Percentiles rank a stretch among this genome's conserved stretches.
Conservation (phyloP, 2,888 invertebrate genomes). For the Dicranocentrus wangi region DNA sequence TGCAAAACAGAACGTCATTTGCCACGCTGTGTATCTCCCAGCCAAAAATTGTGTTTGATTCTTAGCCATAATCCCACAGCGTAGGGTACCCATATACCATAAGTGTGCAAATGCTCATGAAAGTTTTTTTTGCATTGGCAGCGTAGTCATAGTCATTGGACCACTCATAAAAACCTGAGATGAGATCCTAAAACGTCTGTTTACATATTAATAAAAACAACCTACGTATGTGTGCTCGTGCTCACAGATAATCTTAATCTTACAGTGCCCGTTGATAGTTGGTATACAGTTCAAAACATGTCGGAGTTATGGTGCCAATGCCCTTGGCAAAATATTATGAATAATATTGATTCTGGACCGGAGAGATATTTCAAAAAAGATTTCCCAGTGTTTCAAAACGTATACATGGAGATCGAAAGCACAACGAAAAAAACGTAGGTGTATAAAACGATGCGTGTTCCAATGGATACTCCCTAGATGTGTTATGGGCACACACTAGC, state of each 20-base stretch:
- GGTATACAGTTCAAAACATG: not conserved
- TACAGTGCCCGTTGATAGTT: not conserved
- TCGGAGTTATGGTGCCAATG: conserved; percentile 35
- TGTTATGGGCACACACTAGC: too few species aligned
- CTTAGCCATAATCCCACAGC: not conserved
- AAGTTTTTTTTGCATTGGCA: conserved; percentile 7
- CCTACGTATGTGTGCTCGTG: too few species aligned
- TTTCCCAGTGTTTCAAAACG: too few species aligned
- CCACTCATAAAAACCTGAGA: conserved; percentile 43
- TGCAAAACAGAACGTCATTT: conserved; percentile 1
- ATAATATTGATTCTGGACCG: not conserved
- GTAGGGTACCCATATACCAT: too few species aligned
- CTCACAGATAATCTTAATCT: not conserved
- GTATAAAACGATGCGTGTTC: too few species aligned
- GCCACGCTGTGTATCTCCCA: not conserved
- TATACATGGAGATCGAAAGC: too few species aligned
- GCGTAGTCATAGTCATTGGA: conserved; percentile 49
- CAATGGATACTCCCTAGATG: too few species aligned
- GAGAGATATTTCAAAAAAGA: too few species aligned
- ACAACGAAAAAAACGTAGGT: conserved; percentile 9
- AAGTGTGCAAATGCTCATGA: conserved; percentile 20
- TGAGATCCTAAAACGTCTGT: conserved; percentile 38
- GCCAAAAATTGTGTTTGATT: conserved; percentile 32
- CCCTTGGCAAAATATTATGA: conserved; percentile 57
- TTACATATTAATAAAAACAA: too few species aligned